Evolutionary conservation across 2,797 vertebrate species (phyloP).

Genomic region (Pristis pectinata): DNA sequence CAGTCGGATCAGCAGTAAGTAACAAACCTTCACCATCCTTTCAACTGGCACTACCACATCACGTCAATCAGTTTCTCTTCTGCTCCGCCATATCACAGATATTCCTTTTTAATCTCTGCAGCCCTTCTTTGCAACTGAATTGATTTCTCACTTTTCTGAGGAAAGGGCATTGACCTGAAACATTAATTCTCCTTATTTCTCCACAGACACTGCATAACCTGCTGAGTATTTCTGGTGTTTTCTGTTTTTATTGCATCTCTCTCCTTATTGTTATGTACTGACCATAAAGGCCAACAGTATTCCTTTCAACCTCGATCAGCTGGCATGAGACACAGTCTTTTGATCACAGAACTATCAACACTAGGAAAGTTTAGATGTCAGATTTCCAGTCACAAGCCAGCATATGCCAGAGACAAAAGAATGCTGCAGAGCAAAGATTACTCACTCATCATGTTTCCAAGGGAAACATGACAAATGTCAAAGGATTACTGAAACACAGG

Average conservation of each 20-base stretch:
- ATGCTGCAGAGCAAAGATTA: not conserved
- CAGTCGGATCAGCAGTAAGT: no score
- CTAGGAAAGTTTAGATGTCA: not conserved
- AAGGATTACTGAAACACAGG: not conserved
- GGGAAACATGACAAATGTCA: not conserved
- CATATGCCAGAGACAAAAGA: not conserved
- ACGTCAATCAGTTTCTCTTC: no score
- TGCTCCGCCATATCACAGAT: no score
- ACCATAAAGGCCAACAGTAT: not conserved
- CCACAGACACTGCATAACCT: no score
- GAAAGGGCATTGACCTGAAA: no score
- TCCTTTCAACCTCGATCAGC: not conserved
- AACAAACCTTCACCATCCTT: no score
- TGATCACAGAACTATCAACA: not conserved
- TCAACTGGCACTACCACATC: no score
- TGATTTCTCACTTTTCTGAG: no score
- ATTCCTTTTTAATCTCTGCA: no score
- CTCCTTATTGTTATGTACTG: not conserved
- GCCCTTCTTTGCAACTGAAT: no score
- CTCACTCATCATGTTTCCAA: not conserved
- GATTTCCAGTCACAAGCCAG: not conserved
- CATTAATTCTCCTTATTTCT: no score
- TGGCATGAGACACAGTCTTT: not conserved
- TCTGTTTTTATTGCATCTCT: not conserved
- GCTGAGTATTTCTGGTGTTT: no score